These are phyloP conservation scores for Portevinia maculata DNA, from an alignment of 2,888 invertebrate species.

Conservation along the genomic window DNA sequence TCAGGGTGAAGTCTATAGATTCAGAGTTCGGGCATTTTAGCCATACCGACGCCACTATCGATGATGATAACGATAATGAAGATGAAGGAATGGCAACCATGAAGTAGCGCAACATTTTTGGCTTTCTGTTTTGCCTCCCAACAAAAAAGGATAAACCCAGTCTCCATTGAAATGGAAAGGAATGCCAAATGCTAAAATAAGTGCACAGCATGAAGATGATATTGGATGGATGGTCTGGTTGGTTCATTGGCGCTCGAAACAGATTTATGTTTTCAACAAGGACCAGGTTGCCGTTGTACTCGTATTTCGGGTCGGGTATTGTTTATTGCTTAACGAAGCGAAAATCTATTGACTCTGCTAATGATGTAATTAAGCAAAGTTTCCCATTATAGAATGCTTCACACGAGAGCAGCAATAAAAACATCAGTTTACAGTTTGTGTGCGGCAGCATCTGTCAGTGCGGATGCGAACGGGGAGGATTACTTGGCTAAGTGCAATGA, in stretches of 20 bases:
- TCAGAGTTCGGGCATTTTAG: constrained; percentile 30
- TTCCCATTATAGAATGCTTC: constrained; percentile 62
- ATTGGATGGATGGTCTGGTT: constrained; percentile 13
- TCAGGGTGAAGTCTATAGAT: constrained; percentile 2
- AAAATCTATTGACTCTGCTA: constrained; percentile 80
- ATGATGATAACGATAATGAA: constrained; percentile 56
- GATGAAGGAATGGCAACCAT: constrained; percentile 33
- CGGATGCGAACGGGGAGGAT: neutral
- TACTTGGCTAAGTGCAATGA: constrained; percentile 56
- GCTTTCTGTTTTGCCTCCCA: neutral
- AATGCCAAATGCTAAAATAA: constrained; percentile 70
- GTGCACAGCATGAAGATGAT: constrained; percentile 69
- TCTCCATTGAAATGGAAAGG: constrained; percentile 55
- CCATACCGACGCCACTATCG: constrained; percentile 20
- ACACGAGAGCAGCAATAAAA: constrained; percentile 23
- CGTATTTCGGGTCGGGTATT: constrained; percentile 61
- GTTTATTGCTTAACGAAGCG: constrained; percentile 74
- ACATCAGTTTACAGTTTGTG: constrained; percentile 8
- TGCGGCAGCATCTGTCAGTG: constrained; percentile 40
- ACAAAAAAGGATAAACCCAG: constrained; percentile 50
- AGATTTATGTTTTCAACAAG: constrained; percentile 57
- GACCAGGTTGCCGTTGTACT: constrained; percentile 22
- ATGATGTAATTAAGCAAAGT: constrained; percentile 80
- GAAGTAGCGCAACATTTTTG: constrained; percentile 44
- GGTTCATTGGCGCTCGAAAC: constrained; percentile 36